phyloP scores from a whole-genome alignment of 2,797 vertebrate genomes.

The Vespertilio murinus region DNA sequence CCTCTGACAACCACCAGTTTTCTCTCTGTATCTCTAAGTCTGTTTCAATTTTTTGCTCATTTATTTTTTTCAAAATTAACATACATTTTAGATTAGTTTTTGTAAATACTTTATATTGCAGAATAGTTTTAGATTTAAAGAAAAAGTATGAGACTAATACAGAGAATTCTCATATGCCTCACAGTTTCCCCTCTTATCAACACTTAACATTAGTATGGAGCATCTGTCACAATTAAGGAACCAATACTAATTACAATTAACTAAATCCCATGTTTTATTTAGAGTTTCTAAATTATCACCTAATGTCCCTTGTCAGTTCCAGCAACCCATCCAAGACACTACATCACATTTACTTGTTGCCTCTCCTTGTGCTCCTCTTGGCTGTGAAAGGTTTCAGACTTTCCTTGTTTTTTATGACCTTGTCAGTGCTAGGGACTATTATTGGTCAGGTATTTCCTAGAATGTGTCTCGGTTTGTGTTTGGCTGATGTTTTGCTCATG shows the following conservation, averaged over 20 bases:
- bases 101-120: not conserved
- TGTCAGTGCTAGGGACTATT: not conserved
- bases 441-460: not conserved
- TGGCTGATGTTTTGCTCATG: not conserved
- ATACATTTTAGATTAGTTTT: not conserved
- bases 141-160: not conserved
- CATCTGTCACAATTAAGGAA: not conserved
- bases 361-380: not conserved
- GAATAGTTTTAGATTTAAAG: not conserved
- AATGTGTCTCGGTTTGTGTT: not conserved
- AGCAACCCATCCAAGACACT: not conserved
- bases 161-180: not conserved
- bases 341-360: accelerated
- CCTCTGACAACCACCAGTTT: not conserved
- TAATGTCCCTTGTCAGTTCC: not conserved
- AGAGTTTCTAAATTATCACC: not conserved
- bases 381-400: not conserved
- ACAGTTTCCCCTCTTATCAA: not conserved
- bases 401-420: not conserved
- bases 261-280: not conserved
- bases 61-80: not conserved
- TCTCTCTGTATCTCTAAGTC: not conserved
- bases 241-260: not conserved
- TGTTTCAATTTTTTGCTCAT: not conserved
- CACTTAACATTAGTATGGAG: not conserved